phyloP scores from a whole-genome alignment of 2,888 invertebrate species.

The Salpingus planirostris region DNA sequence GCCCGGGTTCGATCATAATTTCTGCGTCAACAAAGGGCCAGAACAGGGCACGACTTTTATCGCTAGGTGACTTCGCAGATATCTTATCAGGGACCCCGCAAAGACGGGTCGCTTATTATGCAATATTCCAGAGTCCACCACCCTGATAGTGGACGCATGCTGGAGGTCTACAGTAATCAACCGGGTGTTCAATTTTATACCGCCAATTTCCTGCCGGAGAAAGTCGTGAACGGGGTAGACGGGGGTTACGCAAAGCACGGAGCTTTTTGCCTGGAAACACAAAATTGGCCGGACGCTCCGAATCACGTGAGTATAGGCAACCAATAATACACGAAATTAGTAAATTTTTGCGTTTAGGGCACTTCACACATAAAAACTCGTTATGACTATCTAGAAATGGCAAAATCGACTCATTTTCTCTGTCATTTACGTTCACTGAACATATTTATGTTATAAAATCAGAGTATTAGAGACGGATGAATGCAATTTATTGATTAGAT shows the following conservation, averaged over 20 bases:
- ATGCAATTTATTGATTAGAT: too few relatives aligned
- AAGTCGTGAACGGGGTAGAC: slow-evolving; percentile 18
- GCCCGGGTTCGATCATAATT: slow-evolving; percentile 77
- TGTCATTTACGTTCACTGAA: too few relatives aligned
- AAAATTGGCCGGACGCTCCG: slow-evolving; percentile 85
- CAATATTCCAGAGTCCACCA: slow-evolving; percentile 49
- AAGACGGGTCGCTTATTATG: too few relatives aligned
- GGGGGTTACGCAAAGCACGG: slow-evolving; percentile 40
- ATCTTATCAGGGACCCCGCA: too few relatives aligned
- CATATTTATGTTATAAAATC: too few relatives aligned
- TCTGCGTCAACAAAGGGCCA: slow-evolving; percentile 58
- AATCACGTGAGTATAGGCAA: slow-evolving; percentile 56
- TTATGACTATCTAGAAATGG: too few relatives aligned
- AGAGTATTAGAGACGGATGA: too few relatives aligned
- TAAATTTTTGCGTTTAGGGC: neutral
- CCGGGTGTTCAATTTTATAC: slow-evolving; percentile 91
- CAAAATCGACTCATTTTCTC: too few relatives aligned
- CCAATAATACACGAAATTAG: neutral
- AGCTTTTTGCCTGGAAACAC: slow-evolving; percentile 83
- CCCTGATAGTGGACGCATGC: slow-evolving; percentile 58
- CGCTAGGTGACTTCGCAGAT: slow-evolving; percentile 44
- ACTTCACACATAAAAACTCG: neutral
- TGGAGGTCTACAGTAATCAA: slow-evolving; percentile 78
- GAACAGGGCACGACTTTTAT: slow-evolving; percentile 51
- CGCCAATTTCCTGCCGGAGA: slow-evolving; percentile 61